These are phyloP conservation scores for Drosophila meridionalis DNA, from an alignment of 2,888 invertebrate species.

Conservation along the genomic window DNA sequence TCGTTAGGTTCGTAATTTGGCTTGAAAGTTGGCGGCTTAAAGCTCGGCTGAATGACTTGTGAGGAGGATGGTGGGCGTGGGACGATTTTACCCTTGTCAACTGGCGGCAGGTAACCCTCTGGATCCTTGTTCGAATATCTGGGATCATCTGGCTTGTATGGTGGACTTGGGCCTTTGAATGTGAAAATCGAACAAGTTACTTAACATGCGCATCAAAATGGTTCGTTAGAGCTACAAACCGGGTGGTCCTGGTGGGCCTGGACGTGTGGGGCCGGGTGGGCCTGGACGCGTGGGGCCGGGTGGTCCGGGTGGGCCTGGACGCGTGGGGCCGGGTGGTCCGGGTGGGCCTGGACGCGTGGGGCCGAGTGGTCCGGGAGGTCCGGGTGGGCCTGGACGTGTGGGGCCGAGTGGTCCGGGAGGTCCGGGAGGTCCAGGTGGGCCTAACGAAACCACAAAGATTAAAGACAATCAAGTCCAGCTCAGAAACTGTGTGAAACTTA, in stretches of 20 bases:
- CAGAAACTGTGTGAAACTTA: background rate
- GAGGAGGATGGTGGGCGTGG: slow-evolving; percentile 82
- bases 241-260: slow-evolving; percentile 50
- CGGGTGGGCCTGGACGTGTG: slow-evolving; percentile 15
- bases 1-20: slow-evolving; percentile 75
- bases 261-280: slow-evolving; percentile 52
- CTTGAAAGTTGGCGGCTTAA: slow-evolving; percentile 66
- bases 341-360: slow-evolving; percentile 54
- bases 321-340: slow-evolving; percentile 42
- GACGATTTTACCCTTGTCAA: slow-evolving; percentile 85
- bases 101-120: slow-evolving; percentile 84
- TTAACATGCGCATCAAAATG: background rate
- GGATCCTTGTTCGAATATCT: slow-evolving; percentile 79
- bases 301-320: slow-evolving; percentile 36
- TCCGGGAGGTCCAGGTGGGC: slow-evolving; percentile 50
- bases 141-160: slow-evolving; percentile 63
- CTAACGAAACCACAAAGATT: slow-evolving; percentile 2
- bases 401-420: slow-evolving; percentile 43
- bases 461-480: background rate
- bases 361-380: slow-evolving; percentile 61
- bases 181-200: background rate
- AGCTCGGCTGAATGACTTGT: slow-evolving; percentile 64
- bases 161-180: slow-evolving; percentile 53
- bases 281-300: slow-evolving; percentile 56
- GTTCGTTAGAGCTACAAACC: slow-evolving; percentile 6